Percentiles rank a stretch among this genome's conserved stretches.
Conservation (phyloP, 2,113 vertebrate species). For the Pica pica region DNA sequence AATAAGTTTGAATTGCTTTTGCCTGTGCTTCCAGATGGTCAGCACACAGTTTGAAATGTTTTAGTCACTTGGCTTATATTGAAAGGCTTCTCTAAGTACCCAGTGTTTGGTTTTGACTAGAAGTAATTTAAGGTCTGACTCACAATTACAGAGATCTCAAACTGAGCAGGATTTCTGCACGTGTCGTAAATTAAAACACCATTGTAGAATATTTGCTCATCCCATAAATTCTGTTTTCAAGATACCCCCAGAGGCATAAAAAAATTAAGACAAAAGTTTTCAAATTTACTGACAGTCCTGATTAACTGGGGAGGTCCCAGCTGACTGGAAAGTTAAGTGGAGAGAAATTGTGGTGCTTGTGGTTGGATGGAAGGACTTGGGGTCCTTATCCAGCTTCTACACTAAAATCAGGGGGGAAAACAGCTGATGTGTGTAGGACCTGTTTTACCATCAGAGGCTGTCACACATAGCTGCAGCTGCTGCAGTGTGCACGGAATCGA, state of each 20-base stretch:
- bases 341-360: accelerated
- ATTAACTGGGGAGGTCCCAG: not conserved
- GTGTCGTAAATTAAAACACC: not conserved
- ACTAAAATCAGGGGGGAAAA: not conserved
- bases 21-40: not conserved
- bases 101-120: not conserved
- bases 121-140: not conserved
- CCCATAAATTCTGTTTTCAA: not conserved
- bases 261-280: not conserved
- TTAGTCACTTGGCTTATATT: not conserved
- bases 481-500: not conserved
- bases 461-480: accelerated
- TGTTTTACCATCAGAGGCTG: not conserved
- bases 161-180: not conserved
- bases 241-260: not conserved
- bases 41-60: not conserved
- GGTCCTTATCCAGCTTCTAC: not conserved
- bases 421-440: accelerated
- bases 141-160: not conserved
- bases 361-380: not conserved
- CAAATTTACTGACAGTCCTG: too few species aligned
- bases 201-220: not conserved
- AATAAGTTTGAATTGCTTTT: not conserved
- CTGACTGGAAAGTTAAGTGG: not conserved
- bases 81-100: not conserved